These are phyloP conservation scores for Hemichromis elongatus DNA, from an alignment of 2,113 vertebrate genomes.

Conservation along the genomic window DNA sequence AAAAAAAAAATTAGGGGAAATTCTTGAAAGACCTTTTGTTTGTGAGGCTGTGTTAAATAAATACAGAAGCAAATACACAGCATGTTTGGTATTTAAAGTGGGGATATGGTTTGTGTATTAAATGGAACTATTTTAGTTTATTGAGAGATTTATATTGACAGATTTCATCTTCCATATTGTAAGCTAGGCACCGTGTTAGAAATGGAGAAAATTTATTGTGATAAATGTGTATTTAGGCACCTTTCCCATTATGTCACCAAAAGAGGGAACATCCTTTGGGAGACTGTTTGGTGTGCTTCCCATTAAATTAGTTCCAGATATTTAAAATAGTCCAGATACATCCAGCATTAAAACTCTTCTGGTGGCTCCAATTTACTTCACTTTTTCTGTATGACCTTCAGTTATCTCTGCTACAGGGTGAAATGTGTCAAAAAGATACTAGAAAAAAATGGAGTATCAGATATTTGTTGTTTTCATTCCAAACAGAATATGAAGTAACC, in stretches of 20 bases:
- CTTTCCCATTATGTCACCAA: neutral
- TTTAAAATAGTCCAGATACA: neutral
- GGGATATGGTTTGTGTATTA: neutral
- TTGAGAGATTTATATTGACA: too few relatives aligned
- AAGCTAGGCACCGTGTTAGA: neutral
- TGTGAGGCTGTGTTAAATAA: neutral
- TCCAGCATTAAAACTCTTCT: neutral
- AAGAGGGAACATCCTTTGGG: neutral
- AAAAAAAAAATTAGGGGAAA: neutral
- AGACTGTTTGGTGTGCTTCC: neutral
- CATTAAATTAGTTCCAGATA: neutral
- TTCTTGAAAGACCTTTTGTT: neutral
- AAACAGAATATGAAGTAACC: neutral
- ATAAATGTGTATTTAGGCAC: neutral
- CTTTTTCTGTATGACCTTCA: neutral
- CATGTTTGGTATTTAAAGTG: neutral
- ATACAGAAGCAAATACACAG: neutral
- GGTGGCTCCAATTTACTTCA: neutral
- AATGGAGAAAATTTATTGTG: neutral
- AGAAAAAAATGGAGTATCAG: neutral
- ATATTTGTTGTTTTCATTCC: neutral
- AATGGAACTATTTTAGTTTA: neutral
- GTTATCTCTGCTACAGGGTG: neutral
- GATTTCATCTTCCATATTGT: neutral
- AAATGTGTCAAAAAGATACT: neutral